Evolutionary conservation across 2,888 invertebrate species (phyloP), one percentile per base, ranked within the genome.

Genomic region (Rhorus exstirpatorius): DNA sequence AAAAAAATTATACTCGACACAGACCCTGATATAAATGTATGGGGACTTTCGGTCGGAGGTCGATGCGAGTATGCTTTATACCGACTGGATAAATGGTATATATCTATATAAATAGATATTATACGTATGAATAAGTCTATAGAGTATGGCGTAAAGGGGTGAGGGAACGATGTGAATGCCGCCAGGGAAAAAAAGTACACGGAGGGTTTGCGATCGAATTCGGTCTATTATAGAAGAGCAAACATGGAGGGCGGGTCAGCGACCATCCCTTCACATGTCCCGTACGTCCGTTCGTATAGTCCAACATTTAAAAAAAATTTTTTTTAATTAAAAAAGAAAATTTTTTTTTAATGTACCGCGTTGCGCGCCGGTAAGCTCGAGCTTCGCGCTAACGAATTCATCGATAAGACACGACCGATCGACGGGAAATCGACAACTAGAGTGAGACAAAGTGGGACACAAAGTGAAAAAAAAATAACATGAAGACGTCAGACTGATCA

Each of bases 191-290:
- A 80, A 82, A 84, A 80, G 44, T 70, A 46, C 67, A 76, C 71
- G 71, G 83, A 85, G 83, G 86, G 87, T 84, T 87, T 81, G 71
- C 91, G 92, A 92, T 92, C 92, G 92, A 92, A 92, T 91, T 90
- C 86, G 87, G 92, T 92, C 89, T 92, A 92, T 92, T 91, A 92
- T 92, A 91, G 91, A 92, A 88, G 88, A 88, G 89, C 83, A 84
- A 87, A 88, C 87, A 86, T 83, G 83, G 86, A 85, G 87, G 88
- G 89, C 89, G 91, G 92, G 92, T 92, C 92, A 92, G 90, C 92
- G 92, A 92, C 92, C 92, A 92, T 89, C 86, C 84, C 83, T 51
- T 71, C n/a, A 88, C 85, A 76, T 85, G 71, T 81, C 77, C 87
- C 63, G 51, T 77, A 72, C 82, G 79, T 81, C 76, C 65, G 58